Evolutionary conservation across 2,797 vertebrate species (phyloP).

Genomic region (Semaprochilodus insignis): DNA sequence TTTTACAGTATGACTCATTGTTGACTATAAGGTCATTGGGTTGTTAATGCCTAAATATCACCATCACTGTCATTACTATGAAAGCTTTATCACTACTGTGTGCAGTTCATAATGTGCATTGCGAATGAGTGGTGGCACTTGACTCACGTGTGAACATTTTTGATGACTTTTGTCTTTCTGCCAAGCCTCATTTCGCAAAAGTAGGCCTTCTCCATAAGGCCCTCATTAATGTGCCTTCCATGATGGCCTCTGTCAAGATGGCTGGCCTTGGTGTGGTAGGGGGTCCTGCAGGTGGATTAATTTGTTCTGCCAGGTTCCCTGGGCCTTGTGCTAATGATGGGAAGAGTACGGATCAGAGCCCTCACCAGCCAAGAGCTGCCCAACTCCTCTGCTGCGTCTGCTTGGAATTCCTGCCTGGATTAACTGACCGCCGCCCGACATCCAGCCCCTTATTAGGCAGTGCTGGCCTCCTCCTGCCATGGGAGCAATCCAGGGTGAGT

Average conservation of each 20-base stretch:
- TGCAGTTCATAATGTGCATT: neutral
- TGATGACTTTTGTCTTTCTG: neutral
- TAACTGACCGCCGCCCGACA: slow-evolving; percentile 45
- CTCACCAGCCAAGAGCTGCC: slow-evolving; percentile 43
- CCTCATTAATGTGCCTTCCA: slow-evolving; percentile 50
- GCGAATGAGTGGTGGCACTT: neutral
- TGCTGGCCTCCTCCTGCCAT: slow-evolving; percentile 39
- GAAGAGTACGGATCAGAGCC: slow-evolving; percentile 60
- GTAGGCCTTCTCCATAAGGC: slow-evolving; percentile 13
- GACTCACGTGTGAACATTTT: neutral
- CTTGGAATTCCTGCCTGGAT: slow-evolving; percentile 60
- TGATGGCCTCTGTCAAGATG: slow-evolving; percentile 51
- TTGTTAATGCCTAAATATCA: slow-evolving; percentile 1
- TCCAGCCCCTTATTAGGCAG: slow-evolving; percentile 53
- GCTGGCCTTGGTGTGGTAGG: slow-evolving; percentile 45
- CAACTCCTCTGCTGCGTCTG: slow-evolving; percentile 48
- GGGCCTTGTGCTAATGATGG: slow-evolving; percentile 54
- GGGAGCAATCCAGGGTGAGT: slow-evolving; percentile 39
- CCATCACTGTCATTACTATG: neutral
- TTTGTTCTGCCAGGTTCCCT: slow-evolving; percentile 59
- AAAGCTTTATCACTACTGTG: neutral
- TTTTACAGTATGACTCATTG: no score
- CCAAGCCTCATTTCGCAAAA: slow-evolving; percentile 28
- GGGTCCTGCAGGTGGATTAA: slow-evolving; percentile 61
- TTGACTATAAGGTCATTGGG: slow-evolving; percentile 6